Evolutionary conservation across 2,113 vertebrate species (phyloP).

Genomic region (Thalassoma bifasciatum): DNA sequence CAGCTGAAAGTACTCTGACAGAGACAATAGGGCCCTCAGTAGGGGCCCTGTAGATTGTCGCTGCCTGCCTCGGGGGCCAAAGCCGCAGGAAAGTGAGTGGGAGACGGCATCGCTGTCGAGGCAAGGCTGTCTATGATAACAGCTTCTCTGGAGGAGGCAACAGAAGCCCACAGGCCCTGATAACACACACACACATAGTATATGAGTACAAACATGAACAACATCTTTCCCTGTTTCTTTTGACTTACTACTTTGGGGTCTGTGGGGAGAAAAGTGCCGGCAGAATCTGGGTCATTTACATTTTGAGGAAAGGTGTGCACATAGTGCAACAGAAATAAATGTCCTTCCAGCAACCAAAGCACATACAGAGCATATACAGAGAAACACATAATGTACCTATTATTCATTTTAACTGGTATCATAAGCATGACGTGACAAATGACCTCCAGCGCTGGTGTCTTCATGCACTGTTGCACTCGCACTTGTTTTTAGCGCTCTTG

Average conservation of each 20-base stretch:
- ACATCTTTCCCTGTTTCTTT: constrained; percentile 48
- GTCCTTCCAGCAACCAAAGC: constrained; percentile 55
- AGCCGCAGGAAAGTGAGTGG: constrained; percentile 36
- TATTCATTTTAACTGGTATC: constrained; percentile 66
- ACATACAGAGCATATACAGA: constrained; percentile 38
- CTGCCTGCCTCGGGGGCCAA: constrained; percentile 46
- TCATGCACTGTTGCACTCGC: constrained; percentile 29
- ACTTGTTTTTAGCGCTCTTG: constrained; percentile 15
- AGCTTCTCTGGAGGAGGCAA: constrained; percentile 47
- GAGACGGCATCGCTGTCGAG: constrained; percentile 44
- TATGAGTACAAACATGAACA: constrained; percentile 63
- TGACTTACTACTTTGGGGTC: constrained; percentile 59
- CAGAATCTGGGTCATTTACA: constrained; percentile 79
- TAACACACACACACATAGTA: constrained; percentile 56
- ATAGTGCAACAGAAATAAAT: constrained; percentile 62
- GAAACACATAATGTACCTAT: constrained; percentile 52
- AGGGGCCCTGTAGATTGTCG: constrained; percentile 49
- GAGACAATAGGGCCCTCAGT: constrained; percentile 60
- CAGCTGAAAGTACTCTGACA: constrained; percentile 49
- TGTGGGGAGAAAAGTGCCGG: constrained; percentile 28
- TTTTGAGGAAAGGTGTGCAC: constrained; percentile 65
- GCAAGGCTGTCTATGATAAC: constrained; percentile 63
- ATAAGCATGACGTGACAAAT: constrained; percentile 54
- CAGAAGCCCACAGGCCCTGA: constrained; percentile 64
- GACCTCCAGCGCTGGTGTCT: constrained; percentile 12